Base-by-base conservation (phyloP, 2,888 invertebrate genomes). In the Nomada ruficornis region DNA sequence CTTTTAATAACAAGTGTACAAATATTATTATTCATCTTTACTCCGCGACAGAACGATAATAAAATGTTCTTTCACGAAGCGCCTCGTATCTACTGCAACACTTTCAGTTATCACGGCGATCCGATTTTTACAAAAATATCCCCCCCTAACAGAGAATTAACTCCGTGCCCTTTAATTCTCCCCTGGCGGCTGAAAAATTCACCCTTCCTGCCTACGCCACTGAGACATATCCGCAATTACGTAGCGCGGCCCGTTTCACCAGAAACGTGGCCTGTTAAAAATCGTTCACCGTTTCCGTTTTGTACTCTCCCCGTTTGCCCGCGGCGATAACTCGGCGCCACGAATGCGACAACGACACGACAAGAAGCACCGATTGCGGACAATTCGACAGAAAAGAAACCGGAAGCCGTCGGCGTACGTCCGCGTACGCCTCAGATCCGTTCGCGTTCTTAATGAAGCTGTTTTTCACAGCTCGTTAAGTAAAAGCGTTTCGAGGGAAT, bases 171-270 rank as follows among this genome's bases (percentile, higher is more conserved):
- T 11, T 36, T 29, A 29, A 36, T 36, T 7, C 36, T 0, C 5
- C 7, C n/a, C 4, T 11, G 11, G 15, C 20, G 5, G 52, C 29
- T 20, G n/a, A 55, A 36, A 71, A 57, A 62, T 63, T 62, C 20
- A 64, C n/a, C 36, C 36, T 70, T 50, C 54, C 79, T 74, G 60
- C 54, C 74, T 74, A 65, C 78, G 78, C 78, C 73, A 23, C 42
- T 81, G 81, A 47, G 50, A 73, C 64, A 65, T 81, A 79, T 57
- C 74, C 70, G 74, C 74, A 79, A 79, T 82, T 79, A 81, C 64
- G 78, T 50, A 59, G 65, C 60, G 29, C 50, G 60, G 36, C 29
- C 72, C 55, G 57, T 74, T 79, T 81, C 81, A 13, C 69, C 60
- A 42, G 55, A 55, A 75, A 47, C 55, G 69, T n/a, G 62, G 62